These are phyloP conservation scores for Sebastes oblongus DNA, from an alignment of 2,797 vertebrate genomes.

Conservation along the genomic window DNA sequence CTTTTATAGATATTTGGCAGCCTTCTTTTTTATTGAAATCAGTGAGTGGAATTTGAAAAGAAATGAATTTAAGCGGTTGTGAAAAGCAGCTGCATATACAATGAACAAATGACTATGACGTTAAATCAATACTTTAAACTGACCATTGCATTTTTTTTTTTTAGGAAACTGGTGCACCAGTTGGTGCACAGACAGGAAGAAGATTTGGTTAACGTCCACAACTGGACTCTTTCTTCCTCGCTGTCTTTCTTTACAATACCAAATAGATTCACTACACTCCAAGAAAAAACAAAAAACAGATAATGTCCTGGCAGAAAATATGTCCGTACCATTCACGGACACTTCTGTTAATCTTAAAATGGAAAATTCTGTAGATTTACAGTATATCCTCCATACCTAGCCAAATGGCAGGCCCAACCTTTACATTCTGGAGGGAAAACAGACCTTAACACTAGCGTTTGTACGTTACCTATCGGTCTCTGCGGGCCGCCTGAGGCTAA, in stretches of 20 bases:
- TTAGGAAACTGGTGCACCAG: background rate
- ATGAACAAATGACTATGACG: background rate
- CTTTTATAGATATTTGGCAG: background rate
- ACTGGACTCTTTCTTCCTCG: background rate
- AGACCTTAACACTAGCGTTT: too few relatives aligned
- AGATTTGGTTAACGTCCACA: background rate
- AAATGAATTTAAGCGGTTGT: background rate
- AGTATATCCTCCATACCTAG: too few relatives aligned
- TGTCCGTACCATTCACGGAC: too few relatives aligned
- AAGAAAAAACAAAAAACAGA: too few relatives aligned
- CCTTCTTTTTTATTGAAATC: background rate
- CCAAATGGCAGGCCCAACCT: too few relatives aligned
- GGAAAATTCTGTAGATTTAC: too few relatives aligned
- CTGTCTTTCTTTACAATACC: background rate
- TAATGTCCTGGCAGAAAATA: too few relatives aligned
- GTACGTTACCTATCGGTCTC: too few relatives aligned
- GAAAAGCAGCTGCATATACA: background rate
- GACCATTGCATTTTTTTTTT: background rate
- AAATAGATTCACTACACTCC: background rate
- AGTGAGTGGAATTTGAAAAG: background rate
- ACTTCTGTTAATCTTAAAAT: rapidly evolving
- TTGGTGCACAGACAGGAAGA: background rate
- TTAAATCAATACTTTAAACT: background rate
- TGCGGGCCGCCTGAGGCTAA: too few relatives aligned
- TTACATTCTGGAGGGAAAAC: too few relatives aligned